These are phyloP conservation scores for Rhinopomastus cyanomelas DNA, from an alignment of 2,113 vertebrate species.

Conservation along the genomic window DNA sequence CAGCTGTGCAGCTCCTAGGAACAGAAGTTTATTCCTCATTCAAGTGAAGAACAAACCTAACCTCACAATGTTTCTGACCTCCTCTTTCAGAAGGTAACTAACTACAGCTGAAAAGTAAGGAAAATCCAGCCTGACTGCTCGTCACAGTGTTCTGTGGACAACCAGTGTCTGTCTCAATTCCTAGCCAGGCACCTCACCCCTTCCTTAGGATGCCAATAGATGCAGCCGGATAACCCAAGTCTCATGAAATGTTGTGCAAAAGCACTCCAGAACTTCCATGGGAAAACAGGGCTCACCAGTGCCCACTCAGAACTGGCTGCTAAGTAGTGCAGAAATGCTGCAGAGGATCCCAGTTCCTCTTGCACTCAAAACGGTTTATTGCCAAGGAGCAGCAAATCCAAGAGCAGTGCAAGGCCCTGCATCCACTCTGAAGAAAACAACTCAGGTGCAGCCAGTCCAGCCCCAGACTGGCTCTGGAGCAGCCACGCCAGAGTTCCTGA, in stretches of 20 bases:
- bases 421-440: too few relatives aligned
- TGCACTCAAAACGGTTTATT: accelerated
- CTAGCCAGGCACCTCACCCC: background rate
- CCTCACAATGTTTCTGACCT: background rate
- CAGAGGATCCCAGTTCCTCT: background rate
- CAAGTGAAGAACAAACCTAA: background rate
- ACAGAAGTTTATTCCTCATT: background rate
- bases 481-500: background rate
- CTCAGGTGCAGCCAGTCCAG: background rate
- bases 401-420: background rate
- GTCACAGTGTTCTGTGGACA: background rate
- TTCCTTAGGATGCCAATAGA: background rate
- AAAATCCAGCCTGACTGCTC: background rate
- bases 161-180: background rate
- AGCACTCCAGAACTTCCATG: background rate
- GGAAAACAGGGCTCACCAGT: accelerated
- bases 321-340: background rate
- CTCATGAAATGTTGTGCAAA: background rate
- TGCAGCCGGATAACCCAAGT: background rate
- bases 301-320: background rate
- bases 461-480: background rate
- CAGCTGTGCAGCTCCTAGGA: background rate
- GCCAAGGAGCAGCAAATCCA: background rate
- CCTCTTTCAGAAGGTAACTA: background rate
- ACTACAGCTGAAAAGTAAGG: background rate